Evolutionary conservation across 2,113 vertebrate species (phyloP).

Genomic region (Puffinus mauretanicus): DNA sequence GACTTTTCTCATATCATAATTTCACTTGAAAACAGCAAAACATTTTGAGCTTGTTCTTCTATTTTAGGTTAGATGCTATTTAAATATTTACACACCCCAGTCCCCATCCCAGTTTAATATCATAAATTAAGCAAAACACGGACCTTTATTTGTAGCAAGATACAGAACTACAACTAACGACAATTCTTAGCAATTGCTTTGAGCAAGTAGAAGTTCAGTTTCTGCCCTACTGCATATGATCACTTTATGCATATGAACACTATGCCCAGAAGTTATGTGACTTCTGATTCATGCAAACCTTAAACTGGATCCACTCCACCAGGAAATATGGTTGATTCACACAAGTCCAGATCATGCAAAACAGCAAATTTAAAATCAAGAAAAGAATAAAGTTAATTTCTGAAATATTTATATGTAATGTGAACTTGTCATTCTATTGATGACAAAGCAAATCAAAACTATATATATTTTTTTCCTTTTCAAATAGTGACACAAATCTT

Average conservation of each 20-base stretch:
- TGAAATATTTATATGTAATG: not conserved
- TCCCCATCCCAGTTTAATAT: not conserved
- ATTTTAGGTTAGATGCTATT: not conserved
- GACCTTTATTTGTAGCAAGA: not conserved
- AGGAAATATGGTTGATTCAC: not conserved
- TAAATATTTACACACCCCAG: not conserved
- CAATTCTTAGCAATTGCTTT: not conserved
- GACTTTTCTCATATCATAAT: not conserved
- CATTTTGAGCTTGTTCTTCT: not conserved
- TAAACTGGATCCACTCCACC: not conserved
- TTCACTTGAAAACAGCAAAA: not conserved
- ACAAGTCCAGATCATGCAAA: not conserved
- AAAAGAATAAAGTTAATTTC: not conserved
- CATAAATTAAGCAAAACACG: not conserved
- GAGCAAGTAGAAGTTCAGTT: not conserved
- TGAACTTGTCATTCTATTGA: not conserved
- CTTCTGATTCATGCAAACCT: not conserved
- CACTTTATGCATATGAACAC: not conserved
- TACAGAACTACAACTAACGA: not conserved
- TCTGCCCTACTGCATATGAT: not conserved
- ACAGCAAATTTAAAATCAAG: not conserved
- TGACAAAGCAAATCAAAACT: not conserved
- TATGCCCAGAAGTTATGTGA: not conserved
- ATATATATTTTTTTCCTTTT: not conserved
- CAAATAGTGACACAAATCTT: not conserved